Conservation (phyloP, 2,113 vertebrate genomes). For the Blennius ocellaris region DNA sequence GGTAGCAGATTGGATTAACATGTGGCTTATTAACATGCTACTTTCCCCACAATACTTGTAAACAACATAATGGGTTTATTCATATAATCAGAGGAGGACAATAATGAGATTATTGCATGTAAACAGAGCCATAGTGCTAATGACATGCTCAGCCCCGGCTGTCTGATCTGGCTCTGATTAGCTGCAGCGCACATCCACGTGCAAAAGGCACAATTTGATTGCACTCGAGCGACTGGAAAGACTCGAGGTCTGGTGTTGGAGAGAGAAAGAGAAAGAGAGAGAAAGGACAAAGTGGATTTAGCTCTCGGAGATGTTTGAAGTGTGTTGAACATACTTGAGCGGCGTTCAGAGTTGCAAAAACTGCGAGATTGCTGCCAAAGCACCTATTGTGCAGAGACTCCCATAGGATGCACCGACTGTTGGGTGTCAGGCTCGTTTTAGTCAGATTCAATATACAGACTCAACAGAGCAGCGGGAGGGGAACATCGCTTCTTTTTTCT, state of each 20-base stretch:
- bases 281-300: conserved; percentile 26
- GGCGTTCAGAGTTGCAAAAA: conserved; percentile 31
- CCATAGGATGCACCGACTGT: conserved; percentile 26
- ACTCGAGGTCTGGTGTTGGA: conserved; percentile 19
- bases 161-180: conserved; percentile 61
- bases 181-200: conserved; percentile 35
- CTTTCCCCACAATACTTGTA: conserved; percentile 39
- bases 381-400: conserved; percentile 35
- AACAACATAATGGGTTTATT: conserved; percentile 66
- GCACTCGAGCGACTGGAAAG: conserved; percentile 46
- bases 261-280: neutral
- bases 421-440: conserved; percentile 19
- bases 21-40: conserved; percentile 44
- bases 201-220: conserved; percentile 54
- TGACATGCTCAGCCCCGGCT: conserved; percentile 49
- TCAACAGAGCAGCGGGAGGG: conserved; percentile 29
- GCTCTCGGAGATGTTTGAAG: conserved; percentile 40
- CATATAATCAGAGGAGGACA: conserved; percentile 62
- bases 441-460: conserved; percentile 11
- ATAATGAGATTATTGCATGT: conserved; percentile 63
- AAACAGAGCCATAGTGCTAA: conserved; percentile 57
- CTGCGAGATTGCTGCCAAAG: conserved; percentile 30
- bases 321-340: conserved; percentile 47
- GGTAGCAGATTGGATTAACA: conserved; percentile 41
- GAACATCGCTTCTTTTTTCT: neutral